Evolutionary conservation across 2,797 vertebrate genomes (phyloP), one percentile per base, ranked within the genome.

Genomic region (Pogonophryne albipinna): DNA sequence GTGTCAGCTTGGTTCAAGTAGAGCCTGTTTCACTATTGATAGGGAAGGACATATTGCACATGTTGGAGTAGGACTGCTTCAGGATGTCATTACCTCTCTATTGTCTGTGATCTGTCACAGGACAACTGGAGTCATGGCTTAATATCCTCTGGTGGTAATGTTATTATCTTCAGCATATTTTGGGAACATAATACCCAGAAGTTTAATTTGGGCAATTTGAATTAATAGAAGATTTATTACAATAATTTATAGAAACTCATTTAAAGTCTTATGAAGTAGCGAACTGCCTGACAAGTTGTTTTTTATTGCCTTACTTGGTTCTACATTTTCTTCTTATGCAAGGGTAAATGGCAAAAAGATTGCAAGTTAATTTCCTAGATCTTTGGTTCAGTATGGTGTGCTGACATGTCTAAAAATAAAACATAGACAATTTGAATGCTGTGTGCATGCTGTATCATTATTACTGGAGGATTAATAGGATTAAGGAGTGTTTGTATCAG

Each of bases 1-100:
- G 90, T 92, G 89, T 91, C 88, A 87, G 90, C 87, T 85, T 66
- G 85, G 81, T 85, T 87, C 79, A 75, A 83, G 85, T 71, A 67
- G 45, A 74, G 58, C 74, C 79, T 53, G 83, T 82, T 87, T 76
- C 82, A 82, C 74, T 84, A 73, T 83, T 80, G 89, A 92, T 84
- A 70, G 71, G 66, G 74, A 63, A 72, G 78, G 85, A 70, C 82
- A 89, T 76, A 81, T 74, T 90, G 88, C 78, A 79, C 78, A 76
- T 64, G 79, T 66, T 78, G 65, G 47, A 69, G 67, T 76, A 41
- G 66, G 82, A 66, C 60, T 53, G 76, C 75, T 79, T 66, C 72
- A 69, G 80, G 79, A 62, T 77, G 80, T 83, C 79, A 84, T 90
- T 87, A 84, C 76, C 79, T 78, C 76, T 82, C 69, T 78, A 62